Evolutionary conservation across 2,797 vertebrate species (phyloP).

Genomic region (Margarornis squamiger): DNA sequence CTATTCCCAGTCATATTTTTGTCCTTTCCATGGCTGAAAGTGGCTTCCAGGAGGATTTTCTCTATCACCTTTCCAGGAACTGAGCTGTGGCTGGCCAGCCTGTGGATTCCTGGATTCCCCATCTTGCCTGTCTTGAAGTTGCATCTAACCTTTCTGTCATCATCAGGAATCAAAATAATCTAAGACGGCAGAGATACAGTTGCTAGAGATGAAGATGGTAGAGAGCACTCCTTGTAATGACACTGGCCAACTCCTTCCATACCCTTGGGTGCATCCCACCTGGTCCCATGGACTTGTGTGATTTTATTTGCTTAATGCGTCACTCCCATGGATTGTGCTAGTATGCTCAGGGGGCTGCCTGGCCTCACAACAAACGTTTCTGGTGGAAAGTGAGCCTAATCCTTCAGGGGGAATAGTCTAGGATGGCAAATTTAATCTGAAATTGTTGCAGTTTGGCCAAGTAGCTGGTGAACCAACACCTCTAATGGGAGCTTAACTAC

Average conservation of each 20-base stretch:
- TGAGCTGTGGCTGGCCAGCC: neutral
- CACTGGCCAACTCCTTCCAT: neutral
- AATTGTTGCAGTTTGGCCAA: neutral
- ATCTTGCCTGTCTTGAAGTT: neutral
- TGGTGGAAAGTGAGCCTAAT: neutral
- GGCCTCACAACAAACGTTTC: neutral
- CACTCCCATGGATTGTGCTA: rapidly evolving
- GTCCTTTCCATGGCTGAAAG: neutral
- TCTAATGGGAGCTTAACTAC: neutral
- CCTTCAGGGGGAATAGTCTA: neutral
- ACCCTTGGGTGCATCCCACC: neutral
- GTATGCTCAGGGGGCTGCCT: neutral
- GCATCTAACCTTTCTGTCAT: neutral
- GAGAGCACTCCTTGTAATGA: neutral
- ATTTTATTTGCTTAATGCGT: neutral
- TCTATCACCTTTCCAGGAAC: neutral
- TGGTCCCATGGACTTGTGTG: neutral
- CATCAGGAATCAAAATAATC: neutral
- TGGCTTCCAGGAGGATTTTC: neutral
- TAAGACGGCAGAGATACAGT: neutral
- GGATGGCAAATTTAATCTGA: neutral
- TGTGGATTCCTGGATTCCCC: neutral
- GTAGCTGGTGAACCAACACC: neutral
- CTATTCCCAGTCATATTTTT: neutral
- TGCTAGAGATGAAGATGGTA: neutral